These are phyloP conservation scores for Oreochromis spilurus DNA, from an alignment of 2,113 vertebrate species.

Conservation along the genomic window DNA sequence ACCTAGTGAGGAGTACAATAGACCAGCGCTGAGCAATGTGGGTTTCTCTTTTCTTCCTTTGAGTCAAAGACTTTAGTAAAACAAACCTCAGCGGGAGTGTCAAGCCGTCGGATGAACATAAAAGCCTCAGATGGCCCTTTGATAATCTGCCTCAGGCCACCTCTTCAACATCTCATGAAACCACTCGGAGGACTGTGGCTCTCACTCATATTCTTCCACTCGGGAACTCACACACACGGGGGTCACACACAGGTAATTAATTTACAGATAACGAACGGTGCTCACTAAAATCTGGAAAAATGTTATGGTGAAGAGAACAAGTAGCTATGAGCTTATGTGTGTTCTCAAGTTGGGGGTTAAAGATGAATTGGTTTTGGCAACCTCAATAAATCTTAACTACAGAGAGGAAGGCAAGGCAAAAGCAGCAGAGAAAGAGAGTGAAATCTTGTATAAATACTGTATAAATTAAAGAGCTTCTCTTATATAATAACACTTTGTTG, in stretches of 20 bases:
- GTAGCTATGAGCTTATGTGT: not conserved
- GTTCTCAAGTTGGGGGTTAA: not conserved
- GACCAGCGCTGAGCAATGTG: not conserved
- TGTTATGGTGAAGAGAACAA: not conserved
- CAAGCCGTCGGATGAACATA: constrained; percentile 32
- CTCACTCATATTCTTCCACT: not conserved
- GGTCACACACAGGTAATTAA: constrained; percentile 15
- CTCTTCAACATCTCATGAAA: constrained; percentile 23
- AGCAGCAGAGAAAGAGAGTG: not conserved
- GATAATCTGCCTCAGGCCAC: constrained; percentile 44
- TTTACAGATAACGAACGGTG: not conserved
- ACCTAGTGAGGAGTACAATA: constrained; percentile 48
- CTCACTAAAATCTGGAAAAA: not conserved
- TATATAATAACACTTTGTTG: not conserved
- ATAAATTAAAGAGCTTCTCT: not conserved
- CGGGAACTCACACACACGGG: not conserved
- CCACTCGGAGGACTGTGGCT: not conserved
- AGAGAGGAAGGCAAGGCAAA: not conserved
- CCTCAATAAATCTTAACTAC: not conserved
- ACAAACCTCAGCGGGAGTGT: constrained; percentile 13
- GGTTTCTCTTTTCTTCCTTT: not conserved
- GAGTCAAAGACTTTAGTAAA: constrained; percentile 40
- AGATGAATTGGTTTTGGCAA: not conserved
- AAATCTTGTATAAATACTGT: not conserved
- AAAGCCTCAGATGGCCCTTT: constrained; percentile 49